phyloP scores from a whole-genome alignment of 2,888 invertebrate species.

The Agriotes lineatus region DNA sequence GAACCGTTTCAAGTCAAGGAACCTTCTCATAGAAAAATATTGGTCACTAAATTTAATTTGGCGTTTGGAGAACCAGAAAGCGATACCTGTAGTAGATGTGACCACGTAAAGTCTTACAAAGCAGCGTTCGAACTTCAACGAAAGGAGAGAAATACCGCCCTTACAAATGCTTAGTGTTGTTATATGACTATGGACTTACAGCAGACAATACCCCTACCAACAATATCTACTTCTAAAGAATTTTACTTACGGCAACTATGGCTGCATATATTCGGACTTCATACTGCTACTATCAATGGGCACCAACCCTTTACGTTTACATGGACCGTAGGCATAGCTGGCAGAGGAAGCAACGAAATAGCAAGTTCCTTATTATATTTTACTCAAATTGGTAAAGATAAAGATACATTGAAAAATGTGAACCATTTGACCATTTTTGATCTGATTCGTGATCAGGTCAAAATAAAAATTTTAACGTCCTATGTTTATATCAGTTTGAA shows the following conservation, averaged over 20 bases:
- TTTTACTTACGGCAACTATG: too few species aligned
- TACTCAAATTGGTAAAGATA: constrained; percentile 43
- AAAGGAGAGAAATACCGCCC: neutral
- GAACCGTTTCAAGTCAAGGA: constrained; percentile 5
- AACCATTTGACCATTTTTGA: constrained; percentile 5
- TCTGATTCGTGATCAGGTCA: constrained; percentile 56
- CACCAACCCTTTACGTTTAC: too few species aligned
- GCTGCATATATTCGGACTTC: constrained; percentile 46
- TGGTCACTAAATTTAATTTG: constrained; percentile 24
- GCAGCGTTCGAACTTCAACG: constrained; percentile 7
- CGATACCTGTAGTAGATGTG: constrained; percentile 26
- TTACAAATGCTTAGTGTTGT: neutral
- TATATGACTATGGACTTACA: constrained; percentile 49
- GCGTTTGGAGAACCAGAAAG: constrained; percentile 23
- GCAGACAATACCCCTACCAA: constrained; percentile 49
- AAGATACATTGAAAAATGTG: too few species aligned
- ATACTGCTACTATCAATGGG: too few species aligned
- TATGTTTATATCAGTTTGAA: constrained; percentile 45
- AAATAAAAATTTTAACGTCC: constrained; percentile 54
- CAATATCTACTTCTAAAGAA: constrained; percentile 22
- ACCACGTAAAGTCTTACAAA: constrained; percentile 11
- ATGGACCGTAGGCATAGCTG: constrained; percentile 46
- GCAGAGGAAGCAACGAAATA: constrained; percentile 18
- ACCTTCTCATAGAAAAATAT: constrained; percentile 16
- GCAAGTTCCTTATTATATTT: constrained; percentile 49